Conservation (phyloP, 1,140 invertebrate species). For the Drosophila novamexicana region DNA sequence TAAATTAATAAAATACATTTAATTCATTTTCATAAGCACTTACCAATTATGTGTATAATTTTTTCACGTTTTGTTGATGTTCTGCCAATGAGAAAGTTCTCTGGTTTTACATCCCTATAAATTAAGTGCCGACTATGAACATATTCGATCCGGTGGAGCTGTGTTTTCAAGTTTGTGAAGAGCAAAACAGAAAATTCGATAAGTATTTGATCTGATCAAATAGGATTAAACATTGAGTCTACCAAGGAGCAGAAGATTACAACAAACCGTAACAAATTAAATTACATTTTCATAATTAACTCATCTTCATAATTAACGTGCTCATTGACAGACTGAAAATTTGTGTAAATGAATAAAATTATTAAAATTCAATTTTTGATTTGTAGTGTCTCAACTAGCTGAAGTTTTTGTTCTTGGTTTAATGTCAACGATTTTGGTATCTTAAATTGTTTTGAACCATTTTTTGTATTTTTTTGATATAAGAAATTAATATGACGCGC, state of each 20-base stretch:
- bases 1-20: constrained; percentile 2
- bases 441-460: constrained; percentile 6
- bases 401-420: constrained; percentile 48
- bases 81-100: constrained; percentile 99
- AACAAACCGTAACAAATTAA: background rate
- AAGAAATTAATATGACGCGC: constrained; percentile 31
- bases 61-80: constrained; percentile 99
- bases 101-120: constrained; percentile 99
- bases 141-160: constrained; percentile 99
- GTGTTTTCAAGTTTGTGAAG: constrained; percentile 41
- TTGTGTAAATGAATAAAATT: constrained; percentile 18
- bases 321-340: constrained; percentile 25
- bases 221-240: background rate
- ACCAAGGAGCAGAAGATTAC: constrained; percentile 17
- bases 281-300: background rate
- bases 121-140: constrained; percentile 99
- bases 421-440: constrained; percentile 45
- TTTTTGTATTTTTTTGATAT: constrained; percentile 25
- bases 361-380: constrained; percentile 53
- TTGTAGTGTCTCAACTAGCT: constrained; percentile 81
- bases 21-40: constrained; percentile 46
- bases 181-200: constrained; percentile 21
- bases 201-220: constrained; percentile 22
- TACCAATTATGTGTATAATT: constrained; percentile 99
- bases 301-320: background rate